A percentile compares a stretch with the other conserved stretches of the same genome.
These are phyloP conservation scores for Lithobates pipiens DNA, from an alignment of 2,797 vertebrate species.

Conservation along the genomic window DNA sequence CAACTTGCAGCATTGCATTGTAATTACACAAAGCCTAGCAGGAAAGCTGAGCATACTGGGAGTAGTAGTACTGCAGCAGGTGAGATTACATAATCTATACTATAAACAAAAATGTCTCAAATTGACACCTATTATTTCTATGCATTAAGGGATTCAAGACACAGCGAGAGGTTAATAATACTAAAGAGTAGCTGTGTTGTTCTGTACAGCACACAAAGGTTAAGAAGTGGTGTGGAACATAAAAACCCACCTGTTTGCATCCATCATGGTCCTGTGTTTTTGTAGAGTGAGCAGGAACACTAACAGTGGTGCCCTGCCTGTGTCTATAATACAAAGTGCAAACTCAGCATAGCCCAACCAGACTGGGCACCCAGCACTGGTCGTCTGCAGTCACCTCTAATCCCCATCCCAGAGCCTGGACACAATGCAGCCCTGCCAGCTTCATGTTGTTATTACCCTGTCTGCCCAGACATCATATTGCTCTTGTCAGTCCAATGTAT, in stretches of 20 bases:
- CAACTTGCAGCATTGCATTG: too few species aligned
- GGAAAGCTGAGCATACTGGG: not conserved
- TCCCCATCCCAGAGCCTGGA: constrained; percentile 51
- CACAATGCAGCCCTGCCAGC: constrained; percentile 29
- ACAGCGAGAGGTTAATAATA: not conserved
- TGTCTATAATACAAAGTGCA: constrained; percentile 69
- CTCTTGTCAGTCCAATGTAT: not conserved
- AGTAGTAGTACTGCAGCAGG: not conserved
- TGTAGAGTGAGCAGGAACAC: constrained; percentile 59
- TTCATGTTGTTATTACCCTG: not conserved
- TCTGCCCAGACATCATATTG: not conserved
- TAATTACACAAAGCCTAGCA: not conserved
- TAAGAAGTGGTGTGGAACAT: constrained; percentile 24
- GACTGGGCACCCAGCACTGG: constrained; percentile 65
- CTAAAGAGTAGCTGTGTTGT: not conserved
- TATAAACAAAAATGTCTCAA: not conserved
- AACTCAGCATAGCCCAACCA: constrained; percentile 70
- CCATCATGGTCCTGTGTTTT: constrained; percentile 63
- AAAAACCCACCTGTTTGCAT: constrained; percentile 69
- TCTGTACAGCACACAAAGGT: not conserved
- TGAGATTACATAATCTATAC: not conserved
- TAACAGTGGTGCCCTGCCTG: constrained; percentile 63
- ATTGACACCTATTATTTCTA: not conserved
- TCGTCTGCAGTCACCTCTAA: constrained; percentile 68
- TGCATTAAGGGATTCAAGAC: not conserved